phyloP scores from a whole-genome alignment of 2,888 invertebrate genomes.

The Trissolcus brochymenae region DNA sequence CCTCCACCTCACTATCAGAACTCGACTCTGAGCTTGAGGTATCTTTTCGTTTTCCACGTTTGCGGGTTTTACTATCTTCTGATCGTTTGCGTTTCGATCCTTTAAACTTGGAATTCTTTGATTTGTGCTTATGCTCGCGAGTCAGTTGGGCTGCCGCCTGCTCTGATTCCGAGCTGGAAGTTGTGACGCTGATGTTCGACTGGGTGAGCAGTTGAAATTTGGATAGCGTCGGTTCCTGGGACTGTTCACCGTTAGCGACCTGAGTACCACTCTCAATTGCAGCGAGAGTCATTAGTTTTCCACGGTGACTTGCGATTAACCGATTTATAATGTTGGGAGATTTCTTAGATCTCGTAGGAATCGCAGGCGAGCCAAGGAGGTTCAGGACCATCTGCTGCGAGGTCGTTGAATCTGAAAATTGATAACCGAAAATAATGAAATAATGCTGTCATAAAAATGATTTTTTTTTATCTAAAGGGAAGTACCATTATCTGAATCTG shows the following conservation, averaged over 20 bases:
- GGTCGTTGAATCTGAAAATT: conserved; percentile 63
- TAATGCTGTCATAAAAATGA: not conserved
- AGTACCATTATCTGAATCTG: conserved; percentile 72
- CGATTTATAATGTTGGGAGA: conserved; percentile 84
- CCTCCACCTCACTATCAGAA: conserved; percentile 52
- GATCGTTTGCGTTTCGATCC: conserved; percentile 66
- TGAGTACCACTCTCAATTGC: conserved; percentile 63
- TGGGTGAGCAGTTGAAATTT: conserved; percentile 7
- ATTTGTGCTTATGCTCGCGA: conserved; percentile 61
- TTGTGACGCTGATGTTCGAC: not conserved
- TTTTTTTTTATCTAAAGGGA: conserved; percentile 9
- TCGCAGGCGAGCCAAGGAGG: conserved; percentile 64
- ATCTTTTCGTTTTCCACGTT: conserved; percentile 17
- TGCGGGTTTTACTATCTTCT: conserved; percentile 25
- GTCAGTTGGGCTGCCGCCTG: conserved; percentile 49
- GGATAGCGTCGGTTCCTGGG: not conserved
- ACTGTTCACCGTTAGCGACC: conserved; percentile 19
- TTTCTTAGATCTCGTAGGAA: conserved; percentile 71
- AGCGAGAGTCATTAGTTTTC: conserved; percentile 82
- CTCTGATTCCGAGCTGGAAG: conserved; percentile 56
- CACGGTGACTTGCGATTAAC: conserved; percentile 84
- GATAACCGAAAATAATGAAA: not conserved
- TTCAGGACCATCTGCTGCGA: conserved; percentile 67
- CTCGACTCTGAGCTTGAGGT: conserved; percentile 26
- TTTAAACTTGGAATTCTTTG: conserved; percentile 66